Conservation (phyloP, 35 echinoderm and acorn worm species). For the Apostichopus californicus region DNA sequence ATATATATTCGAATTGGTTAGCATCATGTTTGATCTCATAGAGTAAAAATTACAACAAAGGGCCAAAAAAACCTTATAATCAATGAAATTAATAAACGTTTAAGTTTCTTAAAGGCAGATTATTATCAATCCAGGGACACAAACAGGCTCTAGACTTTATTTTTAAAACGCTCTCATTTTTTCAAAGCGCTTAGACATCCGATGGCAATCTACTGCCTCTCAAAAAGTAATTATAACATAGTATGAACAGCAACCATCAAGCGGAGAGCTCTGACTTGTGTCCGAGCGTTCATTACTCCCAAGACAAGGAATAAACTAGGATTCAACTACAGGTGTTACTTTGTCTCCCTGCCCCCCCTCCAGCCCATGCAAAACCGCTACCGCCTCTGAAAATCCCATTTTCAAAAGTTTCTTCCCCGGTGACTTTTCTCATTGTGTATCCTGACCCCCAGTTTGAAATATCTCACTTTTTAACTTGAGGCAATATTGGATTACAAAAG, state of each 20-base stretch:
- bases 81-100: neutral
- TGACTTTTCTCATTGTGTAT: conserved; percentile 19
- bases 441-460: neutral
- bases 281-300: conserved; percentile 10
- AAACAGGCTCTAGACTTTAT: neutral
- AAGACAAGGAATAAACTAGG: neutral
- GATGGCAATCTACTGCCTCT: neutral
- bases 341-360: neutral
- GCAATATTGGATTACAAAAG: conserved; percentile 33
- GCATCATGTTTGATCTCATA: no score
- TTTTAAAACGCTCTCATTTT: neutral
- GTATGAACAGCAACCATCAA: neutral
- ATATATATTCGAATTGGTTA: no score
- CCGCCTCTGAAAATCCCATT: neutral
- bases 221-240: neutral
- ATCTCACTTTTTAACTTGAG: conserved; percentile 5
- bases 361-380: neutral
- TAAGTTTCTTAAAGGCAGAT: neutral
- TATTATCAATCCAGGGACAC: neutral
- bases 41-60: no score
- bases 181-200: no score
- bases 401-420: neutral
- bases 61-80: no score
- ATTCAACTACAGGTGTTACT: conserved; percentile 15
- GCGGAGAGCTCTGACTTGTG: neutral